Evolutionary conservation across 2,888 invertebrate species (phyloP).

Genomic region (Lypha dubia): DNA sequence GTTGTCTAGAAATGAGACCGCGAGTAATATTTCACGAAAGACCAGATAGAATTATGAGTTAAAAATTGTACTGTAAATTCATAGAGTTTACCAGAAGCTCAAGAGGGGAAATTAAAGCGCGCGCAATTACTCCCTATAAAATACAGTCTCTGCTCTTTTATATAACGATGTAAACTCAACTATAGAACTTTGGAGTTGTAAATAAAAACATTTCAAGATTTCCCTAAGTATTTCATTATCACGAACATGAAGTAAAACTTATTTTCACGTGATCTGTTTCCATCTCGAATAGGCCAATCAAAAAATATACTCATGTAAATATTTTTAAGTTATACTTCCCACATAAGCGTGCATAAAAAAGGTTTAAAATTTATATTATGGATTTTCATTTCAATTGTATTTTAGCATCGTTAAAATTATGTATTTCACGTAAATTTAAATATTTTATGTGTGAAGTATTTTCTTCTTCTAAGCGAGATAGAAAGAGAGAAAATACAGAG

Average conservation of each 20-base stretch:
- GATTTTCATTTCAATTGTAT: constrained; percentile 43
- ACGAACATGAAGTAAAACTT: no score
- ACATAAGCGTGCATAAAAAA: constrained; percentile 6
- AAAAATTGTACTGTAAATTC: no score
- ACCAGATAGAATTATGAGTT: neutral
- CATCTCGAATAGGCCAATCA: neutral
- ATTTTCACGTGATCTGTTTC: neutral
- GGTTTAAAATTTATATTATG: constrained; percentile 27
- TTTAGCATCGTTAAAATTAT: constrained; percentile 19
- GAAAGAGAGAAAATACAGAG: no score
- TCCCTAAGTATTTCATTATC: neutral
- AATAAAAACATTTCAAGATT: no score
- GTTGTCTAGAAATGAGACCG: neutral
- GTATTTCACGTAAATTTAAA: constrained; percentile 24
- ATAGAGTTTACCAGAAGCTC: no score
- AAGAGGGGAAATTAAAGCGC: no score
- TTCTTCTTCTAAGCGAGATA: neutral
- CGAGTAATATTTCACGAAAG: neutral
- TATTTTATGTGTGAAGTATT: constrained; percentile 30
- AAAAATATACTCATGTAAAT: neutral
- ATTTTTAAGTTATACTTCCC: neutral
- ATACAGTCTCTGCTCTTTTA: no score
- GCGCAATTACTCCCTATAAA: no score
- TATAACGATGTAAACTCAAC: no score
- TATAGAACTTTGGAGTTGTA: no score